Conservation (phyloP, 2,888 invertebrate genomes). For the Horisme vitalbata region DNA sequence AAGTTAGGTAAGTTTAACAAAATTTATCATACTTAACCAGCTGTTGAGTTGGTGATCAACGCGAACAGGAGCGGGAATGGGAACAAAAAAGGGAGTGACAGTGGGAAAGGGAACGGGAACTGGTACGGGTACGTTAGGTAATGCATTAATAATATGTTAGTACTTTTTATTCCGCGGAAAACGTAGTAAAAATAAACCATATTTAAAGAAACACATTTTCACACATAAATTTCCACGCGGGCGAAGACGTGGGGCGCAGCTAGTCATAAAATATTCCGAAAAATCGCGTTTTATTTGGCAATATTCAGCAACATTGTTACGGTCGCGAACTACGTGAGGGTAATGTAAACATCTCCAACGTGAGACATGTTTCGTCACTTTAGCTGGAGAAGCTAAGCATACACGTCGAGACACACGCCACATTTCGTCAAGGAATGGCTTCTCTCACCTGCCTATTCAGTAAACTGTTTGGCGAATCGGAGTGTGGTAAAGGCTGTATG, state of each 20-base stretch:
- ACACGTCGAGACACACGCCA: constrained; percentile 40
- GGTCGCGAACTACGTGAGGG: constrained; percentile 55
- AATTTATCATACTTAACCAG: too few species aligned
- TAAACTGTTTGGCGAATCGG: constrained; percentile 46
- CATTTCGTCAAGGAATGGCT: constrained; percentile 54
- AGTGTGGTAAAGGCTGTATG: constrained; percentile 25
- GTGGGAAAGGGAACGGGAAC: too few species aligned
- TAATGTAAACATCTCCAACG: constrained; percentile 58
- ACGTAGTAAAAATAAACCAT: too few species aligned
- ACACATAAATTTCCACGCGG: too few species aligned
- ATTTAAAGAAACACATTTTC: too few species aligned
- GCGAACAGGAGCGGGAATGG: too few species aligned
- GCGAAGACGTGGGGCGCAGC: background rate
- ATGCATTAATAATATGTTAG: too few species aligned
- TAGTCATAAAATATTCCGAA: constrained; percentile 46
- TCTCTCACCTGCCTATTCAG: constrained; percentile 50
- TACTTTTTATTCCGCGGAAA: too few species aligned
- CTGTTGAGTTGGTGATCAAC: too few species aligned
- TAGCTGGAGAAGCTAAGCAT: constrained; percentile 60
- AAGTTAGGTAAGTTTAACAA: too few species aligned
- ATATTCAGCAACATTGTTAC: constrained; percentile 40
- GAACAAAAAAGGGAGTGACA: too few species aligned
- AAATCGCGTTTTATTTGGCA: constrained; percentile 59
- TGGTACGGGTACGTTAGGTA: too few species aligned
- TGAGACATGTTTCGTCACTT: constrained; percentile 75